These are phyloP conservation scores for Trichomalopsis sarcophagae DNA, from an alignment of 1,140 invertebrate species.

Conservation along the genomic window DNA sequence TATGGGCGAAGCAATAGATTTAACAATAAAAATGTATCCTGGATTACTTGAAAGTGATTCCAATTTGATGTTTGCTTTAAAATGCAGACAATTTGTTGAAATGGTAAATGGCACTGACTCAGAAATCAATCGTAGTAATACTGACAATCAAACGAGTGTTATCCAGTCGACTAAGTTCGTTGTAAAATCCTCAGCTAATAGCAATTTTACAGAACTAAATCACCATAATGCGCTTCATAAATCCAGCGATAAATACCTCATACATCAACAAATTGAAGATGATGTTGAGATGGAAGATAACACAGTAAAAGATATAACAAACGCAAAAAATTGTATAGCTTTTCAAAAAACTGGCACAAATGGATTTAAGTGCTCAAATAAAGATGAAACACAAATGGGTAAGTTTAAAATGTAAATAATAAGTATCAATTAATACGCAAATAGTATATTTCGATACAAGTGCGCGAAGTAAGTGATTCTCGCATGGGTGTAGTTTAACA, in stretches of 20 bases:
- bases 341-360: slow-evolving; percentile 81
- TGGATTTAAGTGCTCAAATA: slow-evolving; percentile 72
- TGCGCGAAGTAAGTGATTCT: too few species aligned
- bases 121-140: slow-evolving; percentile 77
- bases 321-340: slow-evolving; percentile 74
- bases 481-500: too few species aligned
- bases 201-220: slow-evolving; percentile 30
- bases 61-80: slow-evolving; percentile 94
- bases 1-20: slow-evolving; percentile 96
- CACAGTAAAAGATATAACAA: slow-evolving; percentile 62
- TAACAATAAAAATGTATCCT: slow-evolving; percentile 91
- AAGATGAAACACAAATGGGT: slow-evolving; percentile 83
- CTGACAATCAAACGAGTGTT: slow-evolving; percentile 81
- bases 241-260: slow-evolving; percentile 65
- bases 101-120: slow-evolving; percentile 91
- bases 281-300: slow-evolving; percentile 74
- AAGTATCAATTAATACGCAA: not conserved
- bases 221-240: slow-evolving; percentile 69
- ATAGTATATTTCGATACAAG: too few species aligned
- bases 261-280: slow-evolving; percentile 72
- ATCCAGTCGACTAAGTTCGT: slow-evolving; percentile 83
- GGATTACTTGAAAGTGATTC: slow-evolving; percentile 91
- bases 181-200: slow-evolving; percentile 26
- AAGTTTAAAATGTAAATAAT: slow-evolving; percentile 49
- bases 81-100: slow-evolving; percentile 98